Conservation (phyloP, 2,797 vertebrate genomes). For the Malurus splendens region DNA sequence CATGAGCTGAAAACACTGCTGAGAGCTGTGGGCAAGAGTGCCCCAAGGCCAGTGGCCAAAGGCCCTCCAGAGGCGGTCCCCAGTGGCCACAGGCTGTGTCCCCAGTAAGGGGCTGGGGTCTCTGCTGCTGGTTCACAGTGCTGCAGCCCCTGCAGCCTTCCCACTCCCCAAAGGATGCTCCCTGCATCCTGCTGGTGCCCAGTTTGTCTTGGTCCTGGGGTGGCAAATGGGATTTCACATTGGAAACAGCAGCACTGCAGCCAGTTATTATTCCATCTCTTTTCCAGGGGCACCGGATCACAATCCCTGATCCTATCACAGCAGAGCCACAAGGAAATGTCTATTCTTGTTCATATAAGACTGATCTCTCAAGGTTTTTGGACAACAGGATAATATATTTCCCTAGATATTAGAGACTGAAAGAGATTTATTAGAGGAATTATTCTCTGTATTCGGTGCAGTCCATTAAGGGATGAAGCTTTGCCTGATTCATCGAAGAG, state of each 20-base stretch:
- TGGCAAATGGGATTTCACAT: accelerated
- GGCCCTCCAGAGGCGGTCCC: background rate
- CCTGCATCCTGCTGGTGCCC: background rate
- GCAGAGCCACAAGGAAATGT: background rate
- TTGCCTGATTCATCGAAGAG: background rate
- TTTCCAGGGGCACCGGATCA: background rate
- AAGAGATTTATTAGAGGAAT: conserved; percentile 12
- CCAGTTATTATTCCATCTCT: background rate
- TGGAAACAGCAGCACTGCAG: background rate
- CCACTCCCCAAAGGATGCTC: background rate
- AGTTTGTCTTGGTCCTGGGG: background rate
- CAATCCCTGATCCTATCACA: background rate
- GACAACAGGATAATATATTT: background rate
- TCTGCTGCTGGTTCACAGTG: background rate
- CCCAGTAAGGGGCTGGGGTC: background rate
- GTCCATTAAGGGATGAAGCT: conserved; percentile 16
- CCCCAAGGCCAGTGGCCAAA: background rate
- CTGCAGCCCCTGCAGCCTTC: background rate
- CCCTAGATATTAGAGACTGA: background rate
- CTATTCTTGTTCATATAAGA: background rate
- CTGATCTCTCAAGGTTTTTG: background rate
- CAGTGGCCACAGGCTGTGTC: accelerated
- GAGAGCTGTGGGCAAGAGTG: background rate
- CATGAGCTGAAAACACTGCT: background rate
- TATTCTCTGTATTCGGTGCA: background rate